A percentile compares a stretch with the other conserved stretches of the same genome.
These are phyloP conservation scores for Helicolenus hilgendorfi DNA, from an alignment of 2,797 vertebrate genomes.

Conservation along the genomic window DNA sequence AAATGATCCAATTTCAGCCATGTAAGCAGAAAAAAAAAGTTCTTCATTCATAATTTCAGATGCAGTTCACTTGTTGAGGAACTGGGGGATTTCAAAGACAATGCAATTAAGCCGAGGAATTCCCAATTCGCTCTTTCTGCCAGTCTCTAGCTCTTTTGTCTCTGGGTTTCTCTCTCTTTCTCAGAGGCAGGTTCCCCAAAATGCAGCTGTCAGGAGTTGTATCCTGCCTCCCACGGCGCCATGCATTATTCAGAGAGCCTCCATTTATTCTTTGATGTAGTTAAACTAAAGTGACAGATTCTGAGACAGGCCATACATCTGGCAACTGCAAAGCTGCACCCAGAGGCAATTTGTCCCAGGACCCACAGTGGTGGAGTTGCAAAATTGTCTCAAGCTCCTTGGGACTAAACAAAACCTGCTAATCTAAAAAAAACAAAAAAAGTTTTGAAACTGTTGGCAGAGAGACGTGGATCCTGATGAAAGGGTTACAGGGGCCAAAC, in stretches of 20 bases:
- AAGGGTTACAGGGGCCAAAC: slow-evolving; percentile 3
- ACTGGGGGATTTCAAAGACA: slow-evolving; percentile 37
- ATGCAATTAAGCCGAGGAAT: slow-evolving; percentile 34
- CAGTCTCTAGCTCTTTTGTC: slow-evolving; percentile 5
- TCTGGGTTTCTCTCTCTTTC: neutral
- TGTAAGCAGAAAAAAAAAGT: slow-evolving; percentile 33
- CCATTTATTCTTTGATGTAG: slow-evolving; percentile 52
- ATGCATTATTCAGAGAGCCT: slow-evolving; percentile 63
- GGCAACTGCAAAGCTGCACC: slow-evolving; percentile 46
- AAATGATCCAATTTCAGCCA: slow-evolving; percentile 51
- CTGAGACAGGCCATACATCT: slow-evolving; percentile 25
- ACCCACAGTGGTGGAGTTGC: neutral
- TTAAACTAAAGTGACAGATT: slow-evolving; percentile 63
- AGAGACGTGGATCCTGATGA: neutral
- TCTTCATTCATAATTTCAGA: slow-evolving; percentile 37
- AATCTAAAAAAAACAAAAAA: neutral
- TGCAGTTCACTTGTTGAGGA: slow-evolving; percentile 30
- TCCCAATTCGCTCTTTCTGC: slow-evolving; percentile 11
- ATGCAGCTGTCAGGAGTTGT: slow-evolving; percentile 46
- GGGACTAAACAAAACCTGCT: neutral
- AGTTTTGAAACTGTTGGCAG: neutral
- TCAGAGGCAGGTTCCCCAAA: slow-evolving; percentile 37
- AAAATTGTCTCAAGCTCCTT: slow-evolving; percentile 1
- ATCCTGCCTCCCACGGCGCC: slow-evolving; percentile 35
- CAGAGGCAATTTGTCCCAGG: slow-evolving; percentile 30